Evolutionary conservation across 1,140 invertebrate genomes (phyloP).

Genomic region (Sminthurinus signatus): DNA sequence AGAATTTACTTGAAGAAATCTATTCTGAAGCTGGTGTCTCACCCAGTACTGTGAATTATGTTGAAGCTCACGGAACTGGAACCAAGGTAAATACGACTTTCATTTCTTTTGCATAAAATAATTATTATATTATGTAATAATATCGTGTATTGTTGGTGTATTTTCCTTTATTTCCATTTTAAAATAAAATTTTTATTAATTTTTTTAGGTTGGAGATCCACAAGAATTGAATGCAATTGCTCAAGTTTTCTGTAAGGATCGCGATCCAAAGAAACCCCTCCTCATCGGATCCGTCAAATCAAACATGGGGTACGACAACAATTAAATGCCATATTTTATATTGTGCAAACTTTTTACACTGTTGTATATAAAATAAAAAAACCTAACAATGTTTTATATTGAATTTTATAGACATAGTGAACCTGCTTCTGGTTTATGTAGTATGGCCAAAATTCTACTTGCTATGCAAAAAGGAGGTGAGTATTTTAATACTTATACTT

Average conservation of each 20-base stretch:
- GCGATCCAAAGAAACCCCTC: slow-evolving; percentile 59
- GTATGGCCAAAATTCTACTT: slow-evolving; percentile 77
- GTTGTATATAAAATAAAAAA: no score
- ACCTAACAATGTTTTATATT: no score
- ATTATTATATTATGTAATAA: no score
- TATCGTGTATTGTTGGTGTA: no score
- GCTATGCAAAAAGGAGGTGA: slow-evolving; percentile 79
- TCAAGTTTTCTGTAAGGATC: slow-evolving; percentile 81
- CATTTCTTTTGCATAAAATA: not conserved
- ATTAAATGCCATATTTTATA: no score
- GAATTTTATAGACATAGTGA: no score
- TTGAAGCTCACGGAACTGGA: slow-evolving; percentile 51
- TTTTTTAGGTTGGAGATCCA: slow-evolving; percentile 68
- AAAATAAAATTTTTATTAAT: not conserved
- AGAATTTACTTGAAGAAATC: slow-evolving; percentile 44
- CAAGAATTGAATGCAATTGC: slow-evolving; percentile 92
- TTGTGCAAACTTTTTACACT: no score
- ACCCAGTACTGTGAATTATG: slow-evolving; percentile 45
- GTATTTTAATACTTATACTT: no score
- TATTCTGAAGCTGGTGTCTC: slow-evolving; percentile 45
- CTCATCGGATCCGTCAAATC: slow-evolving; percentile 93
- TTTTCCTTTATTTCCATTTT: no score
- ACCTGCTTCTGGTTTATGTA: slow-evolving; percentile 61
- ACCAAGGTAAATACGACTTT: not conserved
- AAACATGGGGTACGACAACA: no score